Evolutionary conservation across 2,797 vertebrate species (phyloP).

Genomic region (Loris lydekkerianus): DNA sequence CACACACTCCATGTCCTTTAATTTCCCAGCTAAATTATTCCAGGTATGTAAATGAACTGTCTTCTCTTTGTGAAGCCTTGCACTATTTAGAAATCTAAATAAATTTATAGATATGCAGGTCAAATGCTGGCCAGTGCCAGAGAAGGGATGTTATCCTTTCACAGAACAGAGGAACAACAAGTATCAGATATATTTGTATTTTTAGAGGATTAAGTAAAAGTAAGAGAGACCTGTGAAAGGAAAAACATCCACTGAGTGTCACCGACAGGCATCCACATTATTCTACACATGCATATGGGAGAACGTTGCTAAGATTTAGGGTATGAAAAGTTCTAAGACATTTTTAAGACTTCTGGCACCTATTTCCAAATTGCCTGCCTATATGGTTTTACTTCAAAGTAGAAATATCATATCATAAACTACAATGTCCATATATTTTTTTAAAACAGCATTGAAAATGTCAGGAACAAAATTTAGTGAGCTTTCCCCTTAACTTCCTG

Average conservation of each 20-base stretch:
- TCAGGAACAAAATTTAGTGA: neutral
- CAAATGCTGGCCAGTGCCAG: neutral
- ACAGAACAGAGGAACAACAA: conserved; percentile 6
- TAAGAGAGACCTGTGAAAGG: neutral
- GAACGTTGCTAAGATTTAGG: neutral
- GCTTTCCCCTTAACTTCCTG: neutral
- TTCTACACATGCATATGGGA: neutral
- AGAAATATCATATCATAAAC: neutral
- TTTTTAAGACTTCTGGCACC: neutral
- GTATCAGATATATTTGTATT: neutral
- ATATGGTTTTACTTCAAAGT: neutral
- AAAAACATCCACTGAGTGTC: neutral
- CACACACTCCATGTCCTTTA: conserved; percentile 43
- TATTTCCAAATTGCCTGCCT: neutral
- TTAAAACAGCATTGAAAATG: neutral
- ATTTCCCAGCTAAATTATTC: conserved; percentile 71
- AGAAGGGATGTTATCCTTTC: neutral
- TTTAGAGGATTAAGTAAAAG: neutral
- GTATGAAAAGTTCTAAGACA: neutral
- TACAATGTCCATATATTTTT: neutral
- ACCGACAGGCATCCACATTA: neutral
- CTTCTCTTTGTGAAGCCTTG: conserved; percentile 71
- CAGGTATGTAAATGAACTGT: conserved; percentile 72
- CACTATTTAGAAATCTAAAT: conserved; percentile 61
- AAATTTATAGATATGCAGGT: conserved; percentile 58